Conservation (phyloP, 2,113 vertebrate species). For the Mustelus asterias region DNA sequence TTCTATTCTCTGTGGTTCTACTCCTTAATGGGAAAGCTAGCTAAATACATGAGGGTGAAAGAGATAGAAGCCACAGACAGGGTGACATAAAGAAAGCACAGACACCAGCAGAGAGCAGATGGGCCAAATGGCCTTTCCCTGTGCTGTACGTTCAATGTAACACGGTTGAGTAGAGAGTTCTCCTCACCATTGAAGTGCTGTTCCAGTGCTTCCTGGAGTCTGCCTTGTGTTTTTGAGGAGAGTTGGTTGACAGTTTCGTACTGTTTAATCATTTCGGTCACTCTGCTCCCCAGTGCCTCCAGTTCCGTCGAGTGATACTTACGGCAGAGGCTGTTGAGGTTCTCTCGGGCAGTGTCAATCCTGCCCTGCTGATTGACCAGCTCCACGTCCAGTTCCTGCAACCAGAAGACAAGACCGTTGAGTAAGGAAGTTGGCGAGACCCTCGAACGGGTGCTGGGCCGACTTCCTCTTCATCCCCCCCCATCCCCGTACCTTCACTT, state of each 20-base stretch:
- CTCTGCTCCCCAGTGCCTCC: constrained; percentile 65
- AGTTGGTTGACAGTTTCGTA: constrained; percentile 71
- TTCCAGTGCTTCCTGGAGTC: constrained; percentile 76
- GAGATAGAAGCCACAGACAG: not conserved
- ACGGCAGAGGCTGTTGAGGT: constrained; percentile 74
- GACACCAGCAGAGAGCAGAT: not conserved
- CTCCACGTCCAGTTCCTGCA: constrained; percentile 72
- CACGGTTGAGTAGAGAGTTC: not conserved
- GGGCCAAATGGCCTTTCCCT: no score
- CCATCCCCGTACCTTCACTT: constrained; percentile 66
- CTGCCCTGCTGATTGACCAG: constrained; percentile 72
- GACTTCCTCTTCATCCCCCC: no score
- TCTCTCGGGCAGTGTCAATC: constrained; percentile 70
- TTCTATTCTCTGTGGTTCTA: not conserved
- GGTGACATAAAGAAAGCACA: not conserved
- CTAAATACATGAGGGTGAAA: not conserved
- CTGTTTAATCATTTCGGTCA: constrained; percentile 72
- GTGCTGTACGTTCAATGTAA: not conserved
- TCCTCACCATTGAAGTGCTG: constrained; percentile 71
- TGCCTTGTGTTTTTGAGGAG: constrained; percentile 65
- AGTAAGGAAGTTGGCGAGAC: no score
- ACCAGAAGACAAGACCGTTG: constrained; percentile 26
- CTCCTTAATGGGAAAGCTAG: not conserved
- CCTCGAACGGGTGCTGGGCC: no score
- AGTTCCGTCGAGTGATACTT: constrained; percentile 75